Evolutionary conservation across 2,888 invertebrate genomes (phyloP), one percentile per base, ranked within the genome.

Genomic region (Drosophila anomalata): DNA sequence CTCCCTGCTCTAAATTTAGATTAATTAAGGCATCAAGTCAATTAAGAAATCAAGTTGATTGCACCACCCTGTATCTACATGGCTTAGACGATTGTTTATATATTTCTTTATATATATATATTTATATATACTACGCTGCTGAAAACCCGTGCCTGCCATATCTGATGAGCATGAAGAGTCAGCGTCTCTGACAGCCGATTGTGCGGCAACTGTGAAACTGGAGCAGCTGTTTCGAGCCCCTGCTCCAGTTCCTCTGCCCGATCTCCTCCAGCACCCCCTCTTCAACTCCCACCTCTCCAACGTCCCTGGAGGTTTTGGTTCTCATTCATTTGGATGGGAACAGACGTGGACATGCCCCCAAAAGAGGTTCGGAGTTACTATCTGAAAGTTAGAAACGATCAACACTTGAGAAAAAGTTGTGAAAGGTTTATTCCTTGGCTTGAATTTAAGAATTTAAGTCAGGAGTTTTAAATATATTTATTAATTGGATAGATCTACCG

Each of bases 141-240:
- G 60, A 51, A 47, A 65, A 63, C 71, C 55, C 75, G 69, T 66
- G 69, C 59, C 77, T 71, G 77, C 79, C 88, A 87, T 87, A 82
- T 85, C 86, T 87, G 88, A 87, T 87, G 88, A 79, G 82, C 85
- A 75, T 73, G 71, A 86, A 70, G 81, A 72, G 65, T 67, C 65
- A 17, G 57, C 77, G 79, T 73, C 76, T 58, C 46, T 52, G 71
- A 51, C 62, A 52, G 75, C 53, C 53, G 83, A 74, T 78, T 82
- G 83, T 76, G 79, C 73, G 60, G 69, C 65, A 62, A 46, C 76
- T 84, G 81, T 78, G 79, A 82, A 82, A 87, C 82, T 82, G 77
- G 88, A 82, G 82, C 82, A 87, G 63, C 65, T 75, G 62, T 55
- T 53, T 62, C 51, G 59, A 59, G 47, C 66, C 57, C 58, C 65